Conservation (phyloP, 1,140 invertebrate genomes). For the Papilio machaon region DNA sequence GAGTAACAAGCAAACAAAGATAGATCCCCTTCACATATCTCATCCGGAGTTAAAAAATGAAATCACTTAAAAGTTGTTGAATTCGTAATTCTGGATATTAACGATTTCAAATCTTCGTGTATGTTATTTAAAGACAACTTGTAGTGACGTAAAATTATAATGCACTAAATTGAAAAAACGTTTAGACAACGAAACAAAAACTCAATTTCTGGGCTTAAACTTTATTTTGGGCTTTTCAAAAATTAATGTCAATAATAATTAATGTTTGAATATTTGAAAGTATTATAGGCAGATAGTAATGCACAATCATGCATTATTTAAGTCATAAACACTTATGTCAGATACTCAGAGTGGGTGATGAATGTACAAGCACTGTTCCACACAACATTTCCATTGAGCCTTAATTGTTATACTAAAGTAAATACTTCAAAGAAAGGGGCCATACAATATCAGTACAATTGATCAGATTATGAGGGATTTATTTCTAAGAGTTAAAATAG, state of each 20-base stretch:
- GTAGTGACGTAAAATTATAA: too few species aligned
- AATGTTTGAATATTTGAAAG: too few species aligned
- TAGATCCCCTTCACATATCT: neutral
- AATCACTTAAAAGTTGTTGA: too few species aligned
- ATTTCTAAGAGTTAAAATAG: neutral
- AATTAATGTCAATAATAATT: too few species aligned
- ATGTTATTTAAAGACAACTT: too few species aligned
- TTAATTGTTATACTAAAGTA: conserved; percentile 3
- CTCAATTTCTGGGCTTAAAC: too few species aligned
- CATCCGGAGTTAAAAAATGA: neutral
- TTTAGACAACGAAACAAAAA: too few species aligned
- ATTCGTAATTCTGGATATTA: too few species aligned
- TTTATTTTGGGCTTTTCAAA: too few species aligned
- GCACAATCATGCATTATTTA: neutral
- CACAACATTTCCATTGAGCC: neutral
- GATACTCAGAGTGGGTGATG: neutral
- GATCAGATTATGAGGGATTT: neutral
- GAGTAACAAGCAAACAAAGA: neutral
- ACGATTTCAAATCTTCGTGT: too few species aligned
- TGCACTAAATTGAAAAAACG: too few species aligned
- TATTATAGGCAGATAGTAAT: too few species aligned
- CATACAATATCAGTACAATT: neutral
- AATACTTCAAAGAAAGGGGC: neutral
- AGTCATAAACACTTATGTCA: conserved; percentile 1
- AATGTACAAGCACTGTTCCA: neutral